These are phyloP conservation scores for Stomatorhinus ivindoensis DNA, from an alignment of 2,113 vertebrate species.

Conservation along the genomic window DNA sequence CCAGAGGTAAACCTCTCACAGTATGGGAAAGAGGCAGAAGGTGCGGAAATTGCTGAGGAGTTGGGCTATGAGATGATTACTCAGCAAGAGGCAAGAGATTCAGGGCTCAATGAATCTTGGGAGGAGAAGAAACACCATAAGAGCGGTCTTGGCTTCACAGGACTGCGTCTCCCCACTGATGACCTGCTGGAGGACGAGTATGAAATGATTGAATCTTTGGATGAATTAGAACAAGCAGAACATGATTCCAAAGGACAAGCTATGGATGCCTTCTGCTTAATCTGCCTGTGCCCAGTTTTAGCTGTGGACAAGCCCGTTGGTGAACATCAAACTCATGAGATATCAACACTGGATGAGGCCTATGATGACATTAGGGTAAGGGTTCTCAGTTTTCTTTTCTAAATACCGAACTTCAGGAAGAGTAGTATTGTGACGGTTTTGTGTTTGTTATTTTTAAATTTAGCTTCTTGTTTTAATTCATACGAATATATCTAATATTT, in stretches of 20 bases:
- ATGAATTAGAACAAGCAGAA: slow-evolving; percentile 51
- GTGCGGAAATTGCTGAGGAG: slow-evolving; percentile 61
- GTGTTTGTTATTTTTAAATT: not conserved
- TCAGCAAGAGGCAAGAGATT: slow-evolving; percentile 61
- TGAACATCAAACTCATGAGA: slow-evolving; percentile 71
- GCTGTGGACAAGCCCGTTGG: slow-evolving; percentile 62
- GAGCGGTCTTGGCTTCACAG: slow-evolving; percentile 23
- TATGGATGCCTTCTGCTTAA: slow-evolving; percentile 75
- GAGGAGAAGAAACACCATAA: slow-evolving; percentile 26
- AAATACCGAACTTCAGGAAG: not conserved
- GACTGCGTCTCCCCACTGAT: slow-evolving; percentile 35
- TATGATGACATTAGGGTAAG: slow-evolving; percentile 79
- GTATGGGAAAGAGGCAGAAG: slow-evolving; percentile 21
- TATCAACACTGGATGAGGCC: slow-evolving; percentile 69
- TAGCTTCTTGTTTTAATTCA: not conserved
- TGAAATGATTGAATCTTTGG: slow-evolving; percentile 67
- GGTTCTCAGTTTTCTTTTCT: not conserved
- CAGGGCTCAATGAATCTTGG: slow-evolving; percentile 21
- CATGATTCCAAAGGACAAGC: slow-evolving; percentile 63
- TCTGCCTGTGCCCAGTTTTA: slow-evolving; percentile 74
- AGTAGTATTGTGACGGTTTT: not conserved
- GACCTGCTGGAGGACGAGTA: slow-evolving; percentile 58
- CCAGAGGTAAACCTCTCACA: slow-evolving; percentile 49
- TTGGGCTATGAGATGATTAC: slow-evolving; percentile 69
- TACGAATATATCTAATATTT: not conserved